These are phyloP conservation scores for Acanthococcus lagerstroemiae DNA, from an alignment of 2,888 invertebrate species.

Conservation along the genomic window DNA sequence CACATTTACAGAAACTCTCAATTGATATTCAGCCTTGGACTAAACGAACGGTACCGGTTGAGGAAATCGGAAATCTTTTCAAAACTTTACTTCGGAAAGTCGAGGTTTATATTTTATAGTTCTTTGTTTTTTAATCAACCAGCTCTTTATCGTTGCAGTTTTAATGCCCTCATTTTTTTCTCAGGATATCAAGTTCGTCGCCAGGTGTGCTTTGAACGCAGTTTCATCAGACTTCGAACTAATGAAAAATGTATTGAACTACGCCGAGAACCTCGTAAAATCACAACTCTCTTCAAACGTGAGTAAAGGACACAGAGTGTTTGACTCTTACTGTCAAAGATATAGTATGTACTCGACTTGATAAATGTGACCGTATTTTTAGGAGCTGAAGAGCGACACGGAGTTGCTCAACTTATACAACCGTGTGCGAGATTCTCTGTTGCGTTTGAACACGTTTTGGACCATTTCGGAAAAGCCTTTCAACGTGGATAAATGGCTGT, in stretches of 20 bases:
- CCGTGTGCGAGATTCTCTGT: constrained; percentile 34
- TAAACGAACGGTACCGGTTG: constrained; percentile 33
- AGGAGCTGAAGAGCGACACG: too few relatives aligned
- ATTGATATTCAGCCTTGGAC: constrained; percentile 39
- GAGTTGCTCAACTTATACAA: too few relatives aligned
- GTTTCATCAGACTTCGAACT: constrained; percentile 40
- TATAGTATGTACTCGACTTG: too few relatives aligned
- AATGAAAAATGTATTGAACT: constrained; percentile 40
- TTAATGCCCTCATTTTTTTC: background rate
- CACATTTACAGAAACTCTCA: constrained; percentile 43
- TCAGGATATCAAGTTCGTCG: constrained; percentile 43
- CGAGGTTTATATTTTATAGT: constrained; percentile 36
- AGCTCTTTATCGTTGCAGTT: background rate
- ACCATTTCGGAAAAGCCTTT: constrained; percentile 35
- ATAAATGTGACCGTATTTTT: too few relatives aligned
- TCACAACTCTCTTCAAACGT: background rate
- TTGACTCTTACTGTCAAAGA: too few relatives aligned
- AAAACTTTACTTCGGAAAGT: constrained; percentile 43
- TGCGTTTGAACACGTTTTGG: constrained; percentile 43
- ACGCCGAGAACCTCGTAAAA: constrained; percentile 37
- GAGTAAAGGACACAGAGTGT: too few relatives aligned
- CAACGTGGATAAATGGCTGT: constrained; percentile 42
- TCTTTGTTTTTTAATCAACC: background rate
- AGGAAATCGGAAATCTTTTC: constrained; percentile 41
- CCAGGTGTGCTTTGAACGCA: constrained; percentile 43